Percentiles rank a stretch among this genome's conserved stretches.
phyloP scores from a whole-genome alignment of 2,888 invertebrate genomes.

The Apomyelois bistriatella region DNA sequence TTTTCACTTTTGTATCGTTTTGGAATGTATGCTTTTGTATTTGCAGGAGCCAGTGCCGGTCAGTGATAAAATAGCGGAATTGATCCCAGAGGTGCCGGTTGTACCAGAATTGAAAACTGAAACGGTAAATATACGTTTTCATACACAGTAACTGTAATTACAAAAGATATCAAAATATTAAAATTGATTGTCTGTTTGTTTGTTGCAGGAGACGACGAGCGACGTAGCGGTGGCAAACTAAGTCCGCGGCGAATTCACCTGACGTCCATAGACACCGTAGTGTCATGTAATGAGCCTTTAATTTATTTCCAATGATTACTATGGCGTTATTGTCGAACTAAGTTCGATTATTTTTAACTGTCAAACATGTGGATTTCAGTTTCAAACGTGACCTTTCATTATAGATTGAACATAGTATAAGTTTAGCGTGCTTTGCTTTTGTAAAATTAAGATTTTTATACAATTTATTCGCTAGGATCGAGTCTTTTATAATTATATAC shows the following conservation, averaged over 20 bases:
- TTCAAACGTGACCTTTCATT: slow-evolving; percentile 64
- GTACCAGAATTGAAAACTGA: slow-evolving; percentile 67
- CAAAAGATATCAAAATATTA: background rate
- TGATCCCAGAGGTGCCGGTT: slow-evolving; percentile 66
- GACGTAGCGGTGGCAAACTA: slow-evolving; percentile 61
- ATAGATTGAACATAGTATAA: slow-evolving; percentile 73
- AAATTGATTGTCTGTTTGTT: background rate
- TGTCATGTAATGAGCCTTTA: slow-evolving; percentile 64
- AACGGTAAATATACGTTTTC: slow-evolving; percentile 43
- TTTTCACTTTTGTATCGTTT: background rate
- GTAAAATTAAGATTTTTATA: slow-evolving; percentile 76
- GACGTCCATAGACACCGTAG: slow-evolving; percentile 39
- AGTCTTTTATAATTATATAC: slow-evolving; percentile 69
- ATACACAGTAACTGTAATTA: background rate
- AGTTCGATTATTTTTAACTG: slow-evolving; percentile 63
- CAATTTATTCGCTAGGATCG: slow-evolving; percentile 74
- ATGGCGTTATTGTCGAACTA: slow-evolving; percentile 67
- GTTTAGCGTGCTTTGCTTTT: slow-evolving; percentile 79
- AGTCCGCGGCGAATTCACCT: slow-evolving; percentile 22
- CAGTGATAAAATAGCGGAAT: slow-evolving; percentile 64
- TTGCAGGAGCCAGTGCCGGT: slow-evolving; percentile 60
- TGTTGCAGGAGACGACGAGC: slow-evolving; percentile 52
- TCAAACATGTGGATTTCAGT: slow-evolving; percentile 63
- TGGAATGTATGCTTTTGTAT: background rate
- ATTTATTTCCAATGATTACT: slow-evolving; percentile 68